Evolutionary conservation across 2,113 vertebrate species (phyloP), one percentile per base, ranked within the genome.

Genomic region (Cololabis saira): DNA sequence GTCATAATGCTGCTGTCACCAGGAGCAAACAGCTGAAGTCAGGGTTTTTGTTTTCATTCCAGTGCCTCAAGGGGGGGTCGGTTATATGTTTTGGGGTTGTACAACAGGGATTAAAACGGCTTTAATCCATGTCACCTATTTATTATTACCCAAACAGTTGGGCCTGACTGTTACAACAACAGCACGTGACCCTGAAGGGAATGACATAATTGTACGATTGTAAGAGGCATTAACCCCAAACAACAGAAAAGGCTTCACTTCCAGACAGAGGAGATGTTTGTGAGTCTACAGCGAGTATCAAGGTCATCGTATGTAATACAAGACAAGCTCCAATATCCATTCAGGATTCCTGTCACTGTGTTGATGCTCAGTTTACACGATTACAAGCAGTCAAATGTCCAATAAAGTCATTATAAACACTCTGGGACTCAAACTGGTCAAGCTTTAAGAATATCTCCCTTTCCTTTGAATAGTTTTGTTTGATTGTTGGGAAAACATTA

Each of bases 71-170:
- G 40, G 7, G 43, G 17, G 9, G 19, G 10, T 40, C 6, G n/a
- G 67, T 56, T 58, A 30, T 62, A 16, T 66, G 55, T 80, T 66
- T 80, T 52, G 18, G 69, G 50, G 45, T 53, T 62, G 67, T 72
- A 76, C 16, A 40, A 15, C 12, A 59, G 67, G 43, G 74, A 84
- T 82, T 82, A 80, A 53, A 27, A 76, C 56, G 50, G 17, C 22
- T 22, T 16, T 78, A 88, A 84, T 84, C 76, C 59, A 13, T 55
- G 64, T 54, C 72, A 51, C 54, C 54, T 56, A 15, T 74, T 80
- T 76, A 33, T 71, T 70, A 71, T 61, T 19, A 24, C 15, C 24
- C 16, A 19, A 54, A 41, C 5, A 2, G 27, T 16, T 49, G 51
- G 52, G 24, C 37, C 5, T 12, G 22, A 41, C 41, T 53, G 57